phyloP scores from a whole-genome alignment of 2,888 invertebrate species.

The Sphecodes monilicornis region DNA sequence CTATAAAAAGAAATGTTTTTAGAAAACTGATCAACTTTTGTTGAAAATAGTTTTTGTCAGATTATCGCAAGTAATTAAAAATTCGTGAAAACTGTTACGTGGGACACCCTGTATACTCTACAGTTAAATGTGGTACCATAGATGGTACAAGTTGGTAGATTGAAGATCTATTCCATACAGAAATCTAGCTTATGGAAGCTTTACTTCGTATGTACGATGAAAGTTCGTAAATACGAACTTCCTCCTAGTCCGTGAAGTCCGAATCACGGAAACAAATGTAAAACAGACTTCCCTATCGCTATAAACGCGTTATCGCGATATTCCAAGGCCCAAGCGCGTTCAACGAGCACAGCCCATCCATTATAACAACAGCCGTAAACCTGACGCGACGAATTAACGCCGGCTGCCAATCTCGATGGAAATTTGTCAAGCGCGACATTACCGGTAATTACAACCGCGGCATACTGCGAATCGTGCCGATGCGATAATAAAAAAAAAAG shows the following conservation, averaged over 20 bases:
- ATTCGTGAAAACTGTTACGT: too few relatives aligned
- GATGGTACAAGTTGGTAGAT: too few relatives aligned
- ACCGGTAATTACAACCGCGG: slow-evolving; percentile 19
- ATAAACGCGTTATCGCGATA: not conserved
- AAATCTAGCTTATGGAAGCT: too few relatives aligned
- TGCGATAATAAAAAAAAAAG: slow-evolving; percentile 25
- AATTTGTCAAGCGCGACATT: slow-evolving; percentile 19
- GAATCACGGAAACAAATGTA: not conserved
- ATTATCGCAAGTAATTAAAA: too few relatives aligned
- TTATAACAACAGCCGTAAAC: not conserved
- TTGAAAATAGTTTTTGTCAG: too few relatives aligned
- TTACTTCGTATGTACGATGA: too few relatives aligned
- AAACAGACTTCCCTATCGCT: not conserved
- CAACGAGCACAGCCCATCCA: not conserved
- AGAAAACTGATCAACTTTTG: too few relatives aligned
- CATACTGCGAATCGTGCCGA: not conserved
- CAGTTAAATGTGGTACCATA: too few relatives aligned
- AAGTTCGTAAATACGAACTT: not conserved
- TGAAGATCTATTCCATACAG: too few relatives aligned
- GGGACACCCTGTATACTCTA: too few relatives aligned
- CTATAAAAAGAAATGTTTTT: too few relatives aligned
- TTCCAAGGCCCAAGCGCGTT: not conserved
- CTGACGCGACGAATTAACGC: not conserved
- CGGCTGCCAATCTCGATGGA: not conserved
- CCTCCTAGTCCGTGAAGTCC: not conserved